Base-by-base conservation (phyloP, 2,113 vertebrate genomes). In the Equus quagga region DNA sequence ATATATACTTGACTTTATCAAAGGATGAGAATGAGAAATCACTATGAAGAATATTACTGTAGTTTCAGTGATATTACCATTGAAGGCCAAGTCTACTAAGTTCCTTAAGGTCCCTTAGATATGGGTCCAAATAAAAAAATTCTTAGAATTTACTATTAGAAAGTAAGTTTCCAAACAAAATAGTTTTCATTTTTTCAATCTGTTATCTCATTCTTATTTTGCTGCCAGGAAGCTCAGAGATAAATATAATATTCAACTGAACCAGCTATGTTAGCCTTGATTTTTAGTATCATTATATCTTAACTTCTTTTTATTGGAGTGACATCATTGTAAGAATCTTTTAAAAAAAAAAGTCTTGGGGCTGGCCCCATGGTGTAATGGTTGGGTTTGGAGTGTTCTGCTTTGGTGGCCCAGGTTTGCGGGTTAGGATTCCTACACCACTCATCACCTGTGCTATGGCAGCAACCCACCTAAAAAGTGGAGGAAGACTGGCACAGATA, bases 11-110 rank as follows among this genome's bases (percentile, higher is more conserved):
- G 26, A 36, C 9, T 83, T 87, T 64, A 73, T 88, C 49, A 83
- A 65, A 94, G 49, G 28, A 49, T 87, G n/a, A 92, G 46, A 94
- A 36, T 79, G 85, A 60, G 49, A 89, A 44, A 92, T 90, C 18
- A 19, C n/a, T 87, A 46, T 41, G 31, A 92, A 96, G 19, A 91
- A 73, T 72, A 17, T 41, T 28, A 88, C 19, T 89, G 12, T 5
- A 58, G 56, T 91, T 96, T 92, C 44, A 65, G 9, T 70, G n/a
- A 92, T 60, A 33, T 60, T 79, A 58, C 28, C 19, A 65, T 13
- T 87, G 41, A 76, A 91, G 21, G 64, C 2, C 36, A 87, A 60
- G 49, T 26, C 14, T 28, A 72, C 41, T 64, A 33, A 79, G 6
- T 58, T 97, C 51, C 80, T 96, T 58, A 69, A 41, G 13, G 2